Evolutionary conservation across 2,888 invertebrate genomes (phyloP), one percentile per base, ranked within the genome.

Genomic region (Thymelicus sylvestris): DNA sequence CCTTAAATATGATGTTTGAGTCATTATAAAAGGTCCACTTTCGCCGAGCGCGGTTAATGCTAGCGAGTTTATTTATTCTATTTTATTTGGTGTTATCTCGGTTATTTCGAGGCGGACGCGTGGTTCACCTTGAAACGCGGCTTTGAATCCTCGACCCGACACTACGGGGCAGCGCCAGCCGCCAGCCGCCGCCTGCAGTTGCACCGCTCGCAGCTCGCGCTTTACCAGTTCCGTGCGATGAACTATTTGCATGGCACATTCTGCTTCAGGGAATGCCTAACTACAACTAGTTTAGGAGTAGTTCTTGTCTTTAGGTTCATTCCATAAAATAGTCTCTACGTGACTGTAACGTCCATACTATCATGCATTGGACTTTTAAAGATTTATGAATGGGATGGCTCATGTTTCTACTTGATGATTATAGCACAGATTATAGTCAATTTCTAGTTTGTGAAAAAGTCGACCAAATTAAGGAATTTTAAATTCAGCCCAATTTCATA

Each of bases 81-180:
- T 78, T 78, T 70, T 78, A 76, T 76, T 74, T 70, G 70, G 68
- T 67, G 63, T 60, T 74, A 75, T 75, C 68, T 79, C 78, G 76
- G 88, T 84, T 89, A 89, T 90, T 89, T 88, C 85, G 86, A 87
- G 82, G 84, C 73, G 75, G 74, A 38, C 63, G 83, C 80, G 86
- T 78, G 80, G 89, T 87, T 89, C 83, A 88, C 89, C 89, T 89
- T 89, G 89, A 83, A 79, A 78, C 78, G 80, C 79, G 81, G 80
- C 81, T 81, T 79, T 79, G 81, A 80, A 81, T 81, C 79, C 78
- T 73, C 74, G 76, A 75, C 78, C 77, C 77, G 75, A 72, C 60
- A 12, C 44, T 10, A 12, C 1, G 44, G 44, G 44, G 12, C 44
- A 65, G 64, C 19, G 60, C 55, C 57, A 55, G 65, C 61, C 52